Percentiles rank a stretch among this genome's conserved stretches.
phyloP scores from a whole-genome alignment of 2,888 invertebrate genomes.

The Apomyelois bistriatella region DNA sequence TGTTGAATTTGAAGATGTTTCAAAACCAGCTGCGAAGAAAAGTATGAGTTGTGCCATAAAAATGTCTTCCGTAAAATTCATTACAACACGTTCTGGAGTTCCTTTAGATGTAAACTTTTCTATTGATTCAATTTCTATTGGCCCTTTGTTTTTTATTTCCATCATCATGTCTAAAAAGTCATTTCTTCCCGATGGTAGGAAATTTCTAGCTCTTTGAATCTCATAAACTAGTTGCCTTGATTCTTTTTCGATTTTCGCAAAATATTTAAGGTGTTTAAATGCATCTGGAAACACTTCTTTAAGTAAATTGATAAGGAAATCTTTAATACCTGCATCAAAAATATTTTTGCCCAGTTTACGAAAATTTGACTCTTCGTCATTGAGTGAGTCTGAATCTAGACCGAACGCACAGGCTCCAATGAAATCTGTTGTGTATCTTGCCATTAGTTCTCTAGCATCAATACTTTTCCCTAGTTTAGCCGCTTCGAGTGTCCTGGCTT shows the following conservation, averaged over 20 bases:
- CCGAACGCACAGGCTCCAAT: constrained; percentile 37
- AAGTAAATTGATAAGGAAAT: constrained; percentile 21
- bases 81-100: constrained; percentile 2
- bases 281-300: constrained; percentile 26
- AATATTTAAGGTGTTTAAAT: constrained; percentile 22
- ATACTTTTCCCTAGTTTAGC: constrained; percentile 19
- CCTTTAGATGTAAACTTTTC: constrained; percentile 10
- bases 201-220: constrained; percentile 12
- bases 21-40: constrained; percentile 31
- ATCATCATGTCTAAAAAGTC: constrained; percentile 16
- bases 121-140: constrained; percentile 15
- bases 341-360: constrained; percentile 16
- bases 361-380: constrained; percentile 16
- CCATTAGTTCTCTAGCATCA: constrained; percentile 31
- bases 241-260: constrained; percentile 10
- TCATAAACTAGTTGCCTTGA: neutral
- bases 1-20: constrained; percentile 38
- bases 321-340: constrained; percentile 22
- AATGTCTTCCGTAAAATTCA: constrained; percentile 1
- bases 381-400: constrained; percentile 23
- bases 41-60: constrained; percentile 11
- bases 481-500: constrained; percentile 1
- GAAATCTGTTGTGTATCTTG: constrained; percentile 35
- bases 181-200: constrained; percentile 11
- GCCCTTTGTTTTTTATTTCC: constrained; percentile 10